Evolutionary conservation across 2,888 invertebrate species (phyloP).

Genomic region (Hyles lineata): DNA sequence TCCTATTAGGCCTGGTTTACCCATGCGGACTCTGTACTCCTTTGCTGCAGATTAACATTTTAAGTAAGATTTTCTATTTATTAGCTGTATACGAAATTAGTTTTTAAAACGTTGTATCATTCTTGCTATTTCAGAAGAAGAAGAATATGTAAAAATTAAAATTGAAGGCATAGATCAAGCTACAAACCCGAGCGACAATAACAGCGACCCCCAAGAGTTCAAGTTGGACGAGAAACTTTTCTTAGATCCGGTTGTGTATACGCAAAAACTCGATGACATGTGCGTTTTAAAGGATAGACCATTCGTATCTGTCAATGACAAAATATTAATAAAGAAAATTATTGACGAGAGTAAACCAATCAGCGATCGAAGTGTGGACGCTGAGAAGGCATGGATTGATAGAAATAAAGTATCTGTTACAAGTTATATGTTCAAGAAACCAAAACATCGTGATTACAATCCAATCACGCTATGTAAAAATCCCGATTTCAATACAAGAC

Average conservation of each 20-base stretch:
- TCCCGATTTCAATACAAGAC: conserved; percentile 75
- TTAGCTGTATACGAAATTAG: too few relatives aligned
- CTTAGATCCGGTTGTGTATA: conserved; percentile 66
- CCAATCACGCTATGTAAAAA: conserved; percentile 74
- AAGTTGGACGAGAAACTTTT: conserved; percentile 72
- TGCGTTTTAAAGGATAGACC: conserved; percentile 49
- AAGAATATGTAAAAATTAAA: conserved; percentile 3
- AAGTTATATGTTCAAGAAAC: conserved; percentile 68
- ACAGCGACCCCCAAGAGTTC: conserved; percentile 35
- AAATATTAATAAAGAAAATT: conserved; percentile 55
- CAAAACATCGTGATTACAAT: conserved; percentile 63
- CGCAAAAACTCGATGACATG: conserved; percentile 70
- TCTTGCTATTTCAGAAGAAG: background rate
- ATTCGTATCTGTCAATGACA: conserved; percentile 49
- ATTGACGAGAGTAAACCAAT: conserved; percentile 64
- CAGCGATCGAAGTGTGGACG: conserved; percentile 34
- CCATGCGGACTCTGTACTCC: too few relatives aligned
- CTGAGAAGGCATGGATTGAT: conserved; percentile 38
- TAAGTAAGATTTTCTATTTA: too few relatives aligned
- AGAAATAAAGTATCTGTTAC: conserved; percentile 54
- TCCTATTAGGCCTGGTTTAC: too few relatives aligned
- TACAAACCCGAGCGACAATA: conserved; percentile 30
- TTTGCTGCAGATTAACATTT: too few relatives aligned
- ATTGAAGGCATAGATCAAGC: conserved; percentile 35
- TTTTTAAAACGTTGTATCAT: too few relatives aligned